Percentiles rank a stretch among this genome's conserved stretches.
phyloP scores from a whole-genome alignment of 37 sponge, comb jelly and placozoan species.

The Aplysina aerophoba region DNA sequence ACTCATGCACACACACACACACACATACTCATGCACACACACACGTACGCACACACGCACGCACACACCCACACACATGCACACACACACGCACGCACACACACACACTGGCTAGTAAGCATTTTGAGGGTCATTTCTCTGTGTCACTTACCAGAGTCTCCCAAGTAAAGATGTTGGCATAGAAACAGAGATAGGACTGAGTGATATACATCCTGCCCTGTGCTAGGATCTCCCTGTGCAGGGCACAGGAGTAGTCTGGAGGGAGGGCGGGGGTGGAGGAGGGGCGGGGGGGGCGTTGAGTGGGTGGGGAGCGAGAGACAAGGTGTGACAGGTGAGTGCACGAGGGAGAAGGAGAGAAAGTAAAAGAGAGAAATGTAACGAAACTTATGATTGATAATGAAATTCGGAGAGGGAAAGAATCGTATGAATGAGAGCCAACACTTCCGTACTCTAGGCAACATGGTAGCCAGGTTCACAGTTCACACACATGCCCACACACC shows the following conservation, averaged over 20 bases:
- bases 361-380: too few relatives aligned
- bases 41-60: too few relatives aligned
- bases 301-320: background rate
- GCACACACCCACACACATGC: too few relatives aligned
- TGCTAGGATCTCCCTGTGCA: slow-evolving; percentile 90
- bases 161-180: slow-evolving; percentile 98
- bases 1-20: too few relatives aligned
- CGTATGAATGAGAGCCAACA: background rate
- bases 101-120: background rate
- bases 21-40: too few relatives aligned
- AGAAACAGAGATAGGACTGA: slow-evolving; percentile 96
- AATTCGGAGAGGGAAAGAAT: too few relatives aligned
- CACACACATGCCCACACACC: slow-evolving; percentile 56
- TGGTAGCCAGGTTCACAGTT: background rate
- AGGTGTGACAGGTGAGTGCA: too few relatives aligned
- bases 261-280: background rate
- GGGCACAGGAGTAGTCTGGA: slow-evolving; percentile 94
- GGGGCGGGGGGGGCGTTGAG: background rate
- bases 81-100: background rate
- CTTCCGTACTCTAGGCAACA: background rate
- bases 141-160: slow-evolving; percentile 79
- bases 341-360: too few relatives aligned
- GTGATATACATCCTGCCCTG: slow-evolving; percentile 94
- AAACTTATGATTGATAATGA: too few relatives aligned
- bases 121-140: background rate